phyloP scores from a whole-genome alignment of 2,888 invertebrate species.

The Stenolophus ochropezus region DNA sequence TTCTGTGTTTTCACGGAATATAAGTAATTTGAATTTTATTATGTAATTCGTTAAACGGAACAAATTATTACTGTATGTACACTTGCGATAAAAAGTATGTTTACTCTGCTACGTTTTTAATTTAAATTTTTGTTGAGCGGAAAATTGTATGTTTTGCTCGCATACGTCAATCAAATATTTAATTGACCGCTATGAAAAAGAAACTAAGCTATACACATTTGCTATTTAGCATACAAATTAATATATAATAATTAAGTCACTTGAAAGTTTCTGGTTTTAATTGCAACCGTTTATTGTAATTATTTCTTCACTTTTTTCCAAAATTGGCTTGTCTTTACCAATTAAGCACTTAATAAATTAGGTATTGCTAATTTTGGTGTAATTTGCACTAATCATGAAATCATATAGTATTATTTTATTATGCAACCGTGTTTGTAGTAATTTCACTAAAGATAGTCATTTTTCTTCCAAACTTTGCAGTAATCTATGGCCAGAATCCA shows the following conservation, averaged over 20 bases:
- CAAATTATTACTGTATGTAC: neutral
- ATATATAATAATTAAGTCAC: constrained; percentile 16
- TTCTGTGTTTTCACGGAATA: too few relatives aligned
- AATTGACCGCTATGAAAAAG: neutral
- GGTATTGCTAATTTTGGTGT: neutral
- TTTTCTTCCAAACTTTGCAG: too few relatives aligned
- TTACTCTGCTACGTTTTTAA: neutral
- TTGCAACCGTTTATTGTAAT: neutral
- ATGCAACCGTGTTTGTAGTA: too few relatives aligned
- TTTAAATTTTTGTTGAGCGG: neutral
- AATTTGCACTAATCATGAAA: neutral
- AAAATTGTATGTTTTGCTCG: neutral
- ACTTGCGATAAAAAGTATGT: neutral
- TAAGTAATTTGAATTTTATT: neutral
- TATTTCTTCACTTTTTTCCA: neutral
- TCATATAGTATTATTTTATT: too few relatives aligned
- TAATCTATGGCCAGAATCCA: too few relatives aligned
- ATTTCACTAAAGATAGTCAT: too few relatives aligned
- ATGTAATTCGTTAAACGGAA: neutral
- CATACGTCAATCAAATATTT: neutral
- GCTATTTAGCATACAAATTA: constrained; percentile 21
- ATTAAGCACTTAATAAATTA: neutral
- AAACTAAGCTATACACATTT: neutral
- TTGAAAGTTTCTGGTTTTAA: constrained; percentile 10
- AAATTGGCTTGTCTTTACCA: neutral